Conservation (phyloP, 2,888 invertebrate species). For the Copidosoma aretas region DNA sequence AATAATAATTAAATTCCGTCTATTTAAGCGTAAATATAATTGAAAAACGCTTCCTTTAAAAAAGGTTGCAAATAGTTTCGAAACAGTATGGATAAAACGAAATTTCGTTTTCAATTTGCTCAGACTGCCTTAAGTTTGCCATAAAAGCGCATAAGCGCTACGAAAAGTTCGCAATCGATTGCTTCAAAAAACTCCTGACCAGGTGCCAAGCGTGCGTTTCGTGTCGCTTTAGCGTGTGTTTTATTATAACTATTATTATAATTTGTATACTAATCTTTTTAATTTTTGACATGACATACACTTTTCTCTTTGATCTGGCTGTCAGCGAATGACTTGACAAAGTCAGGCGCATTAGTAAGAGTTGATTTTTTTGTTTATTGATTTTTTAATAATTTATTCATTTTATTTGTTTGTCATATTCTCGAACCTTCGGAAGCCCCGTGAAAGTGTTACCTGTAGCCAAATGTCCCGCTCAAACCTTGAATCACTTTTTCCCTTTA, state of each 20-base stretch:
- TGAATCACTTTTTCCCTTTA: conserved; percentile 2
- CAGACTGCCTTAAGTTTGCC: conserved; percentile 58
- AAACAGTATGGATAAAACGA: conserved; percentile 19
- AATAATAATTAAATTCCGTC: conserved; percentile 22
- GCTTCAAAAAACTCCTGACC: conserved; percentile 42
- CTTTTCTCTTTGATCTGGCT: conserved; percentile 37
- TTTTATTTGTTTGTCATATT: conserved; percentile 30
- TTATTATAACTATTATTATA: conserved; percentile 19
- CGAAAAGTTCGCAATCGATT: conserved; percentile 45
- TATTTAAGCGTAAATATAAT: conserved; percentile 6
- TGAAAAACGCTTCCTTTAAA: not conserved
- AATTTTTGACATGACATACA: conserved; percentile 15
- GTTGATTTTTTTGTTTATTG: conserved; percentile 31
- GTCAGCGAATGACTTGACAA: conserved; percentile 21
- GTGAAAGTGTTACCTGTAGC: conserved; percentile 54
- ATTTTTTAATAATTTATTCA: conserved; percentile 30
- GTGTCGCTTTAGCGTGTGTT: conserved; percentile 42
- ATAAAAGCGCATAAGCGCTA: conserved; percentile 49
- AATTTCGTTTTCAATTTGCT: conserved; percentile 48
- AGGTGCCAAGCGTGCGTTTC: conserved; percentile 52
- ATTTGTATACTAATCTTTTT: conserved; percentile 11
- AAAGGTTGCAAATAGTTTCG: not conserved
- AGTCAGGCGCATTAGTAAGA: conserved; percentile 23
- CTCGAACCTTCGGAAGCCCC: conserved; percentile 34
- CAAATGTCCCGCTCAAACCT: conserved; percentile 57